Evolutionary conservation across 2,113 vertebrate species (phyloP).

Genomic region (Myiagra hebetior): DNA sequence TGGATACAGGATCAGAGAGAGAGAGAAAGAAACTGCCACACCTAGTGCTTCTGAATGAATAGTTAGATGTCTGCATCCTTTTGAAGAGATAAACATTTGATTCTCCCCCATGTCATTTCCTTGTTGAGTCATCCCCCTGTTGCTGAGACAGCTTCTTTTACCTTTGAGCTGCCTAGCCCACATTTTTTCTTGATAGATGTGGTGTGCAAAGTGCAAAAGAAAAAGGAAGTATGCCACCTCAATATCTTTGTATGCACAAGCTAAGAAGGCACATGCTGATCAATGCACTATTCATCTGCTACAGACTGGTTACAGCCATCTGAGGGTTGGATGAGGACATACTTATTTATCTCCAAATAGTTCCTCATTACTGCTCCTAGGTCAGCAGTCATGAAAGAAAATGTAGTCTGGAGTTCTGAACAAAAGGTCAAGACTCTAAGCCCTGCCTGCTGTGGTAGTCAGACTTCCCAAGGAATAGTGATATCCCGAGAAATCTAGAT

Average conservation of each 20-base stretch:
- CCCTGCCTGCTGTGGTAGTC: background rate
- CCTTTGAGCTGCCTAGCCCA: background rate
- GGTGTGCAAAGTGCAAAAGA: background rate
- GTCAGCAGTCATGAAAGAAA: background rate
- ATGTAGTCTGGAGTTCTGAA: background rate
- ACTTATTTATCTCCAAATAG: background rate
- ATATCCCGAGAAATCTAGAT: background rate
- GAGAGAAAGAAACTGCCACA: background rate
- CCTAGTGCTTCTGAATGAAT: background rate
- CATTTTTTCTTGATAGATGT: background rate
- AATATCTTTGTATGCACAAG: background rate
- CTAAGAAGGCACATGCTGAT: background rate
- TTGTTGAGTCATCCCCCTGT: background rate
- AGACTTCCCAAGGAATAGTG: background rate
- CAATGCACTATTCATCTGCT: background rate
- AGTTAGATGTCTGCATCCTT: background rate
- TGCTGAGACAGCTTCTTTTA: constrained; percentile 15
- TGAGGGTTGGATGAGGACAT: background rate
- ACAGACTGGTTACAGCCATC: background rate
- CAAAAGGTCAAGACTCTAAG: background rate
- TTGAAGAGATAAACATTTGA: background rate
- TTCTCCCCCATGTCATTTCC: background rate
- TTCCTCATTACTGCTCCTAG: background rate
- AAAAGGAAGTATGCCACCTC: background rate
- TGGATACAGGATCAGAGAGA: background rate